Conservation (phyloP, 2,888 invertebrate genomes). For the Gasteruption jaculator region DNA sequence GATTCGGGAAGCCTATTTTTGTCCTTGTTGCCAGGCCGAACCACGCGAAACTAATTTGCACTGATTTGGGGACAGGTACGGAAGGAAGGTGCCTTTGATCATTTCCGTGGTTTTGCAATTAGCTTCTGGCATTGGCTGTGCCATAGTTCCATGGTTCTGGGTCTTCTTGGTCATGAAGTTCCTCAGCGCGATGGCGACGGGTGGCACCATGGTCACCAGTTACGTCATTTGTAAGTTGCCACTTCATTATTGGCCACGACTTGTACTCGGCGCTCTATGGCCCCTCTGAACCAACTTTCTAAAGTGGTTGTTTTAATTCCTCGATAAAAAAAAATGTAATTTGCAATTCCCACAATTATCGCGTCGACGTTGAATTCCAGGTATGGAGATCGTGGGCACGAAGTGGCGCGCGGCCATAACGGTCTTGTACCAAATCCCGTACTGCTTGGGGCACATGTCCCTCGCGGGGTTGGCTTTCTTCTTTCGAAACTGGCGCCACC, state of each 20-base stretch:
- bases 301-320: neutral
- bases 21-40: too few species aligned
- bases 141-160: slow-evolving; percentile 64
- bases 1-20: too few species aligned
- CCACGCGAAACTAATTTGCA: too few species aligned
- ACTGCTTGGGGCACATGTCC: slow-evolving; percentile 65
- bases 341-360: neutral
- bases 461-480: slow-evolving; percentile 63
- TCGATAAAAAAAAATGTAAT: neutral
- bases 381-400: slow-evolving; percentile 53
- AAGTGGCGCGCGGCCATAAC: slow-evolving; percentile 59
- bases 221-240: slow-evolving; percentile 54
- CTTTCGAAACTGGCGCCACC: slow-evolving; percentile 64
- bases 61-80: too few species aligned
- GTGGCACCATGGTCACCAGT: slow-evolving; percentile 77
- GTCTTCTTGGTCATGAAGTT: slow-evolving; percentile 66
- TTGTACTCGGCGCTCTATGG: slow-evolving; percentile 30
- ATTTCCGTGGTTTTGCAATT: slow-evolving; percentile 71
- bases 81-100: slow-evolving; percentile 70
- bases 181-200: slow-evolving; percentile 70
- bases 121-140: slow-evolving; percentile 66
- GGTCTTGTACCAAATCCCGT: slow-evolving; percentile 67
- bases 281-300: slow-evolving; percentile 33
- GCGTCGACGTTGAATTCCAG: slow-evolving; percentile 33
- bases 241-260: slow-evolving; percentile 48